Evolutionary conservation across 2,888 invertebrate species (phyloP), one percentile per base, ranked within the genome.

Genomic region (Clunio marinus): DNA sequence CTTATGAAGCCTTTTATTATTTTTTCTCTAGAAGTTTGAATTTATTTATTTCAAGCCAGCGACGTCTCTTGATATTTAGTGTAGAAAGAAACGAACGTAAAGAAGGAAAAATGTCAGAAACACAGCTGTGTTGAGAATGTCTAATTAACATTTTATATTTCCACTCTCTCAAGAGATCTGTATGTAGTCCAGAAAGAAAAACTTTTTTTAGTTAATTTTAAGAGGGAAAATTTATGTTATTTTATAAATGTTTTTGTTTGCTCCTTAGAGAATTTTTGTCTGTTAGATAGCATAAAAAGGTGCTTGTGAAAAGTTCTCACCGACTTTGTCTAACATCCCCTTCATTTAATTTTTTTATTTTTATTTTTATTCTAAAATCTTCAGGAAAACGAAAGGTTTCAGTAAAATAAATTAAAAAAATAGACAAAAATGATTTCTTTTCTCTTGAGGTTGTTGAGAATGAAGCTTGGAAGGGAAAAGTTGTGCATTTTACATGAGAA

Each of bases 141-240:
- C 41, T 41, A 41, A 41, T 41, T 41, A 41, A 41, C 41, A 41
- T 41, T 41, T 41, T 41, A 41, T 41, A 41, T 41, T 41, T 41
- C 8, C 10, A n/a, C n/a, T 41, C 41, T 41, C 41, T 41, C 41
- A 41, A 10, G 41, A 41, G 41, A 41, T 15, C 41, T 41, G 41
- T n/a, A n/a, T n/a, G n/a, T 41, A 41, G 41, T 41, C 41, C 41
- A 15, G 15, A 41, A 10, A 41, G 41, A 41, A 41, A n/a, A 41
- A 41, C 41, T 41, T 41, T 41, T 41, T 41, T 41, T 41, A 41
- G 41, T 41, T 41, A 41, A 41, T 41, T 41, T 41, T 41, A 41
- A 41, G 41, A 41, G 41, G 41, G 41, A 41, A 41, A 41, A 41
- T 41, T 41, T 41, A 41, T 41, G 41, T 41, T 41, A 41, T 41